These are phyloP conservation scores for Imbricaverruca yamaguchii DNA, from an alignment of 2,888 invertebrate species.

Conservation along the genomic window DNA sequence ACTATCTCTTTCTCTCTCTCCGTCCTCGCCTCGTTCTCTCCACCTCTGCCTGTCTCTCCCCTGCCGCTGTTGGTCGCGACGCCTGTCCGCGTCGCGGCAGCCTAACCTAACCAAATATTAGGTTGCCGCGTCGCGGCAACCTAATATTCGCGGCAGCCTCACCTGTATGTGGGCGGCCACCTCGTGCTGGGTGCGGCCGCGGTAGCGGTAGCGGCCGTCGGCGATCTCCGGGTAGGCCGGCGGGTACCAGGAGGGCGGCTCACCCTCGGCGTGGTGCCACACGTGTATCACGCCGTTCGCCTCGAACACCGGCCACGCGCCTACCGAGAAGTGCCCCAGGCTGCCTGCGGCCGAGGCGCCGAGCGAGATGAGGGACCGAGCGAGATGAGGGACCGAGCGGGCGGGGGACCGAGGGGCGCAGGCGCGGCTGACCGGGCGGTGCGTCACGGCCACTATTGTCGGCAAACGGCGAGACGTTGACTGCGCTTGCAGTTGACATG, in stretches of 20 bases:
- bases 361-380: too few relatives aligned
- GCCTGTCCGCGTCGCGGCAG: background rate
- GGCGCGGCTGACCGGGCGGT: background rate
- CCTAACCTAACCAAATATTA: too few relatives aligned
- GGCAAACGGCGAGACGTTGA: too few relatives aligned
- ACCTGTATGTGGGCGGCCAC: slow-evolving; percentile 33
- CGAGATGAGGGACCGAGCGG: too few relatives aligned
- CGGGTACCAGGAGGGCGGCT: slow-evolving; percentile 30
- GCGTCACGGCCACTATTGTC: too few relatives aligned
- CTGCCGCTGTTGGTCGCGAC: background rate
- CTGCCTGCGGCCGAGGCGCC: background rate
- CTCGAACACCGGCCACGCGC: slow-evolving; percentile 30
- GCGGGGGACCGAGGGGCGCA: background rate
- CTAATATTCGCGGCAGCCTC: background rate
- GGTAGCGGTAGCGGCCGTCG: slow-evolving; percentile 27
- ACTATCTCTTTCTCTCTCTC: too few relatives aligned
- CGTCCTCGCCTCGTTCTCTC: too few relatives aligned
- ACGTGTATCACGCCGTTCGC: slow-evolving; percentile 33
- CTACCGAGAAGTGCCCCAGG: slow-evolving; percentile 24
- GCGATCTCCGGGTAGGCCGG: slow-evolving; percentile 27
- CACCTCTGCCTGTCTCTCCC: background rate
- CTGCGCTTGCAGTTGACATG: too few relatives aligned
- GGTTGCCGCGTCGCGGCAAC: too few relatives aligned
- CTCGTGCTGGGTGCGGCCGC: slow-evolving; percentile 31
- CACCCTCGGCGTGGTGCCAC: slow-evolving; percentile 33